Evolutionary conservation across 2,113 vertebrate species (phyloP).

Genomic region (Solenodon paradoxus): DNA sequence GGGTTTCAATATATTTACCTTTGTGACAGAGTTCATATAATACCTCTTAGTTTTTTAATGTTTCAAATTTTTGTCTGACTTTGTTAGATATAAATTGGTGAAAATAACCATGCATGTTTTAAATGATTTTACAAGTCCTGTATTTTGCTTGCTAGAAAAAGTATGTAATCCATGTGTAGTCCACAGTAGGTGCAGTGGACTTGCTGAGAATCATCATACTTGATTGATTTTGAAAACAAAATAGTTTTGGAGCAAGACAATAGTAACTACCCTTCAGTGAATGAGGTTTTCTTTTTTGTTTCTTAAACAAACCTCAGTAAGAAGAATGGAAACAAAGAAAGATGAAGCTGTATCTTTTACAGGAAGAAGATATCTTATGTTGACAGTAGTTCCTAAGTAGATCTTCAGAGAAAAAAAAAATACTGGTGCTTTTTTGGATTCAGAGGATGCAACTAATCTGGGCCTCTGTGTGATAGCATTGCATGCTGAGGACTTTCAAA

Average conservation of each 20-base stretch:
- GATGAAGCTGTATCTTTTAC: slow-evolving; percentile 43
- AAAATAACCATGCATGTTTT: slow-evolving; percentile 26
- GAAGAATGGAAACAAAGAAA: neutral
- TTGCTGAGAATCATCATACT: slow-evolving; percentile 53
- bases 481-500: slow-evolving; percentile 72
- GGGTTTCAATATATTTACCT: slow-evolving; percentile 27
- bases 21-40: slow-evolving; percentile 44
- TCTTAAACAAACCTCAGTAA: slow-evolving; percentile 43
- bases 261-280: slow-evolving; percentile 23
- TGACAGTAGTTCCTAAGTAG: slow-evolving; percentile 47
- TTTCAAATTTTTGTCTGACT: slow-evolving; percentile 42
- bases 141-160: slow-evolving; percentile 45
- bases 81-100: slow-evolving; percentile 35
- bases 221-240: slow-evolving; percentile 77
- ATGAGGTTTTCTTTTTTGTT: slow-evolving; percentile 31
- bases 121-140: neutral
- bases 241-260: slow-evolving; percentile 49
- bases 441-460: slow-evolving; percentile 70
- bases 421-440: slow-evolving; percentile 67
- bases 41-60: neutral
- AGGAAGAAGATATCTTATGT: slow-evolving; percentile 49
- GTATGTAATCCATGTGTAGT: slow-evolving; percentile 42
- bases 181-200: slow-evolving; percentile 40
- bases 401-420: slow-evolving; percentile 57
- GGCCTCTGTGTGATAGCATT: slow-evolving; percentile 73